Percentiles rank a stretch among this genome's conserved stretches.
phyloP scores from a whole-genome alignment of 2,888 invertebrate genomes.

The Eilema depressum region DNA sequence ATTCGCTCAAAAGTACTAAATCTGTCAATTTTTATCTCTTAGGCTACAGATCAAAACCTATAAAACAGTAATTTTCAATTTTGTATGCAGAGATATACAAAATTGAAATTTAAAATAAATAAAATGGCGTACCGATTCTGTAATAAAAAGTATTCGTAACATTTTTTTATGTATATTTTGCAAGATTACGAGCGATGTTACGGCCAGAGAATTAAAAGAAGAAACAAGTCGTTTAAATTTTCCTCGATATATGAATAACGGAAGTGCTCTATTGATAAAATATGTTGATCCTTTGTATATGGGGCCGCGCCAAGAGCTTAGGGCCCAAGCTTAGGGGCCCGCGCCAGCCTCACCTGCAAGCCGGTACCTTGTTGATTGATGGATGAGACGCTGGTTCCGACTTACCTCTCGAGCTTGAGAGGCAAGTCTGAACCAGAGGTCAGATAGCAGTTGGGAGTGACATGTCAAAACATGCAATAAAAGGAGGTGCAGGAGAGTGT shows the following conservation, averaged over 20 bases:
- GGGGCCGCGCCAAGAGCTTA: no score
- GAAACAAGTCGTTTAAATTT: not conserved
- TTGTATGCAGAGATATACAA: not conserved
- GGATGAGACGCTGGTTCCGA: no score
- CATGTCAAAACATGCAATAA: no score
- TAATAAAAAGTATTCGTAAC: not conserved
- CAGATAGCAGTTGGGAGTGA: no score
- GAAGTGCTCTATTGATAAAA: not conserved
- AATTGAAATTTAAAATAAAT: not conserved
- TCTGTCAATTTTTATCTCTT: not conserved
- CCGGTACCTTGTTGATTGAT: no score
- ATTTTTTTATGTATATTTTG: conserved; percentile 3
- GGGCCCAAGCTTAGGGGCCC: no score
- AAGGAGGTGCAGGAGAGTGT: no score
- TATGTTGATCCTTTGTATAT: not conserved
- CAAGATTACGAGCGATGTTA: not conserved
- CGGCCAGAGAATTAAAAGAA: not conserved
- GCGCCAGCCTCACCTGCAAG: no score
- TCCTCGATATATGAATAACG: not conserved
- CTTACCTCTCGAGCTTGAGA: no score
- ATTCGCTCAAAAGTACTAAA: not conserved
- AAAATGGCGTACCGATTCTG: not conserved
- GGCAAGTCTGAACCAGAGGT: no score
- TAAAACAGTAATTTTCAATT: not conserved
- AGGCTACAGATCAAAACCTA: not conserved